phyloP scores from a whole-genome alignment of 2,113 vertebrate genomes.

The Collichthys lucidus region DNA sequence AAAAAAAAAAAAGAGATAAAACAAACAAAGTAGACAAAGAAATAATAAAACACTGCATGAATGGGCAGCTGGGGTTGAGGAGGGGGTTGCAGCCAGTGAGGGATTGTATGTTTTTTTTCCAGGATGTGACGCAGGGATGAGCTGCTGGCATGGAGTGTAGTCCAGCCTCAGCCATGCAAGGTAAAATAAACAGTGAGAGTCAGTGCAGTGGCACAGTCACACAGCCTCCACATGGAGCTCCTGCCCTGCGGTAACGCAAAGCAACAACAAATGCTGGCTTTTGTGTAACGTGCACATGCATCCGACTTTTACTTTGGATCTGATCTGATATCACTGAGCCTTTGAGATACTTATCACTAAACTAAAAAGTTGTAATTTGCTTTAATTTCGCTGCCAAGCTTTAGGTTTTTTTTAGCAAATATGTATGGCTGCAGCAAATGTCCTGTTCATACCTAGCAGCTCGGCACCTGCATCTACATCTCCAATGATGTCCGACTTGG shows the following conservation, averaged over 20 bases:
- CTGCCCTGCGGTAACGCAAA: conserved; percentile 41
- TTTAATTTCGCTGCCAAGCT: not conserved
- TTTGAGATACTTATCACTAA: not conserved
- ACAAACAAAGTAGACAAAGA: conserved; percentile 14
- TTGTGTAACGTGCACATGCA: conserved; percentile 24
- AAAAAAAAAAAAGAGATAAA: not conserved
- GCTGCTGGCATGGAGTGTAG: conserved; percentile 37
- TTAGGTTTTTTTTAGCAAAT: not conserved
- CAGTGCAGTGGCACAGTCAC: conserved; percentile 42
- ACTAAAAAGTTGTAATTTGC: not conserved
- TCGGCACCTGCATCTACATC: conserved; percentile 98
- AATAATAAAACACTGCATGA: conserved; percentile 38
- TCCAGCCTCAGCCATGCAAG: conserved; percentile 74
- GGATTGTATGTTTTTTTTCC: conserved; percentile 73
- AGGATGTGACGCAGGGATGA: conserved; percentile 54
- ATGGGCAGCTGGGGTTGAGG: conserved; percentile 51
- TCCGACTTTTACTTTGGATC: not conserved
- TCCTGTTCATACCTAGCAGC: conserved; percentile 88
- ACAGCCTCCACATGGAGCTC: conserved; percentile 51
- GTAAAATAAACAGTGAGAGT: conserved; percentile 41
- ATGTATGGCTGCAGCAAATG: not conserved
- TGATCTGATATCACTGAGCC: not conserved
- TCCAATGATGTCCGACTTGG: conserved; percentile 96
- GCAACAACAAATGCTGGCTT: conserved; percentile 28
- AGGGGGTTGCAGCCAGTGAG: conserved; percentile 71